Conservation (phyloP, 2,113 vertebrate species). For the Gallinago paraguaiae region DNA sequence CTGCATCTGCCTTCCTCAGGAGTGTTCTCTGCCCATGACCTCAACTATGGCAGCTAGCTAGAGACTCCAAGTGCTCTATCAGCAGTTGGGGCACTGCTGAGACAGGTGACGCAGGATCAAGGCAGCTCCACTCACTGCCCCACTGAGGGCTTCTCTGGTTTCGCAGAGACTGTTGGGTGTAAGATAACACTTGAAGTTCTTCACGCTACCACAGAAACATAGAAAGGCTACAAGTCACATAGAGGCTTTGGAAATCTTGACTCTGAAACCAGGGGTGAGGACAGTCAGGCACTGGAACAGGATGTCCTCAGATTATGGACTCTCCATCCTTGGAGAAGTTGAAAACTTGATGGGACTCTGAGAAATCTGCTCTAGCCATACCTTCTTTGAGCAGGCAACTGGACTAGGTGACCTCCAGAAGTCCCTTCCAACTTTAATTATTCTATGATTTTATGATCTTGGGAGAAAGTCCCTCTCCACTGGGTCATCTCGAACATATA, state of each 20-base stretch:
- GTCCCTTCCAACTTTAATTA: background rate
- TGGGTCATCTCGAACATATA: background rate
- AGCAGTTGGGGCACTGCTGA: background rate
- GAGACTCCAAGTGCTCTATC: background rate
- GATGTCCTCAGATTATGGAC: background rate
- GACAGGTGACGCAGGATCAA: background rate
- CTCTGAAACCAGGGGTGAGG: background rate
- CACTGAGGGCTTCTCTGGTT: background rate
- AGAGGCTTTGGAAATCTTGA: background rate
- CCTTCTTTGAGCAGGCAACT: background rate
- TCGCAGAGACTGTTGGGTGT: background rate
- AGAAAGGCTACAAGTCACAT: background rate
- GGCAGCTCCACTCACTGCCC: background rate
- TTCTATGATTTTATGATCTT: background rate
- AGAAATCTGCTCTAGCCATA: background rate
- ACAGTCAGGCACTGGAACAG: background rate
- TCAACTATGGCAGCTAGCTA: background rate
- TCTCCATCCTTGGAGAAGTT: background rate
- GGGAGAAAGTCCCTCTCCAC: background rate
- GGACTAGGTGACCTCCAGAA: background rate
- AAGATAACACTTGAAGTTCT: background rate
- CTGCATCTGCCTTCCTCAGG: background rate
- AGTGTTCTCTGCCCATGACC: background rate
- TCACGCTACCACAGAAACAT: accelerated
- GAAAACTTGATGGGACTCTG: background rate